Base-by-base conservation (phyloP, 2,888 invertebrate species). In the Hirtodrosophila histrioides region DNA sequence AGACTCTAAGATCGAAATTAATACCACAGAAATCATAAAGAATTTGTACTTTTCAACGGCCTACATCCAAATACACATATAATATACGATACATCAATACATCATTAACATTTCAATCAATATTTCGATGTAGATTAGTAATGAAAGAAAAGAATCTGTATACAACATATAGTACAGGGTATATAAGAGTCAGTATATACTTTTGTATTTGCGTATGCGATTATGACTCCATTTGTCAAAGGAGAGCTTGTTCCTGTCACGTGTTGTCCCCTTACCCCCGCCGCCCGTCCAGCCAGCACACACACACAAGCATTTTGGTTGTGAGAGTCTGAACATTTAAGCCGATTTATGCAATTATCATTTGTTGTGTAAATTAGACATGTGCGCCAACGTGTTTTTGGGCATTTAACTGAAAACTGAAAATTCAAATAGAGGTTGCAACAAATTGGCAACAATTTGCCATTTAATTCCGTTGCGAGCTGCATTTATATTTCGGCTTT, bases 291-390 rank as follows among this genome's bases (percentile, higher is more conserved):
- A 8, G 11, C 12, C 27, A 24, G 8, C 46, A 10, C 8, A 35
- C 24, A 27, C n/a, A n/a, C 29, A 45, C 23, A 53, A 54, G 41
- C 60, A 48, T 53, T 58, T 66, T n/a, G 67, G n/a, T 31, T 57
- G 23, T 35, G 54, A 24, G 68, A 24, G 69, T 65, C 72, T 80
- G 72, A 66, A 53, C 57, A 54, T 77, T 89, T 89, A 89, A 89
- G 88, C 90, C 88, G 89, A 88, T 89, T 89, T 88, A 78, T 75
- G 79, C 84, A 89, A 89, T 90, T 89, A 89, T 80, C 85, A 81
- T 86, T 88, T 86, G 77, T 82, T 69, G 79, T 70, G 64, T 44
- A 62, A 70, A 77, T 78, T 74, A 69, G 65, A 65, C 78, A 78
- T 78, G 71, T 70, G 71, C 67, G 70, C 61, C 64, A 69, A 60